Conservation (phyloP, 2,888 invertebrate genomes). For the Sabatieria punctata region DNA sequence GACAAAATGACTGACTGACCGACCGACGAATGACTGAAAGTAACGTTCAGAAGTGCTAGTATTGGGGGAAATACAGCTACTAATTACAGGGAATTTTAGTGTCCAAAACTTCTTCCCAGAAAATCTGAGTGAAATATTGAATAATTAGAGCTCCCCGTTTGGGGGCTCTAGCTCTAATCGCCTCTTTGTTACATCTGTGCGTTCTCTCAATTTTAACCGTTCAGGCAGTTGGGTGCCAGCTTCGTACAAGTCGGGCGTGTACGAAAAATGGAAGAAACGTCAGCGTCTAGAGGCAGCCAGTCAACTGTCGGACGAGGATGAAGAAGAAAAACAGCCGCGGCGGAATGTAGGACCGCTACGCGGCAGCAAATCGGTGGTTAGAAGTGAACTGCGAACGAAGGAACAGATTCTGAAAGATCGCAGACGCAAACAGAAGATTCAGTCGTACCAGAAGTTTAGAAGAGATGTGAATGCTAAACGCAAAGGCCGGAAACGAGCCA, state of each 20-base stretch:
- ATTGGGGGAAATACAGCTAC: too few species aligned
- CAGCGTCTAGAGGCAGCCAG: too few species aligned
- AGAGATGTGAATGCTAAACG: background rate
- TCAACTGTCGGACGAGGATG: background rate
- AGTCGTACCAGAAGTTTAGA: constrained; percentile 26
- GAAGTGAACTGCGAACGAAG: constrained; percentile 15
- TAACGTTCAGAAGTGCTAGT: too few species aligned
- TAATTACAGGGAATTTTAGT: too few species aligned
- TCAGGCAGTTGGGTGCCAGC: constrained; percentile 92
- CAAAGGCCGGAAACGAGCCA: background rate
- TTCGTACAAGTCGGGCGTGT: constrained; percentile 61
- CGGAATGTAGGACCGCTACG: background rate
- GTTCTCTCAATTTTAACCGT: too few species aligned
- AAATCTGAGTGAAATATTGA: too few species aligned
- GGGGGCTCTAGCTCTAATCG: too few species aligned
- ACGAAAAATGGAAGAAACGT: constrained; percentile 32
- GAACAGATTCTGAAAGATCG: constrained; percentile 31
- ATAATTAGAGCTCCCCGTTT: too few species aligned
- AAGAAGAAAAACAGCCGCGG: background rate
- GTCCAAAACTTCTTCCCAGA: too few species aligned
- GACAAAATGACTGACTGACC: too few species aligned
- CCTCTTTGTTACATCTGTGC: too few species aligned
- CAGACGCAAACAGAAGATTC: constrained; percentile 23
- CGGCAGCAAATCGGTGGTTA: constrained; percentile 6
- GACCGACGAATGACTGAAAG: too few species aligned